phyloP scores from a whole-genome alignment of 92 coral and sea anemone genomes.

The Pocillopora meandrina region DNA sequence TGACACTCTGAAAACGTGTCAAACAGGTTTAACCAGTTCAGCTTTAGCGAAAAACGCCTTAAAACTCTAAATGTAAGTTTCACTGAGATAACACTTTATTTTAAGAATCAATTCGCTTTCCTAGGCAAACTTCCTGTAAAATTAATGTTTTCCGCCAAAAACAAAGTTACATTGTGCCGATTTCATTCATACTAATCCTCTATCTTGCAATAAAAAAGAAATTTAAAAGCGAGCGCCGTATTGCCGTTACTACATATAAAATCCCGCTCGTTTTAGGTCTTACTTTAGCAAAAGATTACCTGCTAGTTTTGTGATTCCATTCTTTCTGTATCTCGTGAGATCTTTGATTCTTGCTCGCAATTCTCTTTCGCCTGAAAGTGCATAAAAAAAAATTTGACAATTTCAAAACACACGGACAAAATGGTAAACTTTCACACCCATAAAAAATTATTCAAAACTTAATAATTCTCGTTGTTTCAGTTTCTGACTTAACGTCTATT shows the following conservation, averaged over 20 bases:
- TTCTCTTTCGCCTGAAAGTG: conserved; percentile 85
- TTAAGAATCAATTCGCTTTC: no score
- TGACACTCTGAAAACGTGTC: conserved; percentile 72
- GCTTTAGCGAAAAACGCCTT: not conserved
- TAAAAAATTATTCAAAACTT: no score
- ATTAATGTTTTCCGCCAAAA: no score
- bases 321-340: conserved; percentile 80
- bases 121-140: not conserved
- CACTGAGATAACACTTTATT: not conserved
- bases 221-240: not conserved
- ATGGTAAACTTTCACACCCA: not conserved
- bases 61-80: not conserved
- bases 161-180: no score
- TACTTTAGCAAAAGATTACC: conserved; percentile 47
- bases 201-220: no score
- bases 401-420: not conserved
- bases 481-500: no score
- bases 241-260: no score
- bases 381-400: not conserved
- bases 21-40: not conserved
- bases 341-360: conserved; percentile 85
- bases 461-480: no score
- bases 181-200: no score
- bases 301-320: conserved; percentile 90
- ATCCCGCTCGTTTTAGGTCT: not conserved